Base-by-base conservation (phyloP, 2,888 invertebrate species). In the Drosophila neutralis region DNA sequence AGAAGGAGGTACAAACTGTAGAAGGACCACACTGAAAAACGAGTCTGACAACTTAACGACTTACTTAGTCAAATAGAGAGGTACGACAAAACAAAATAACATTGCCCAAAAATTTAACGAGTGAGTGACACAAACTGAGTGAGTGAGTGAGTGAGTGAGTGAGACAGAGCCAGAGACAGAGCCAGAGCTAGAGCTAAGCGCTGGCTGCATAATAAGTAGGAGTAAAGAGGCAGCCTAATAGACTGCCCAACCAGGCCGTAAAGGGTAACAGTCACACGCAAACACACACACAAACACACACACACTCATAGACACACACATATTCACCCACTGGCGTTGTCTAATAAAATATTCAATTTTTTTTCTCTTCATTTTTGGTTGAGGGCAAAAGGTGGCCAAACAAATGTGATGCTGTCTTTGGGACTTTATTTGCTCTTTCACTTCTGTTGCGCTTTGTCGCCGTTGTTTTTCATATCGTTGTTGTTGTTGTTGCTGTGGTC, bases 41-140 rank as follows among this genome's bases (percentile, higher is more conserved):
- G 80, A 89, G 82, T 84, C 82, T 80, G 87, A 84, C 82, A 89
- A 89, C 82, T 82, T 84, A 89, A 86, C 87, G 85, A 84, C 89
- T 89, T 89, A 87, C 82, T 85, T 84, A 89, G 82, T 75, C 89
- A 86, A 87, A 85, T 69, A 73, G 63, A 81, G 83, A 78, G 82
- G 72, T 83, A 82, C 76, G 63, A 24, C 57, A 62, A 79, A 68
- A 76, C 63, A 79, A 67, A 76, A 82, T 66, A 85, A 79, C 70
- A 76, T 82, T 73, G 68, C 73, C 70, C 71, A 78, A 78, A 61
- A 56, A 70, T 81, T 73, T 70, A 68, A 69, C 69, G 59, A 73
- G 69, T 56, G 72, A 60, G 61, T 36, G 69, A 54, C 64, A 61
- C 38, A 56, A 36, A n/a, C 56, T 45, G 45, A 7, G n/a, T 27